Conservation (phyloP, 2,797 vertebrate species). For the Merluccius polli region DNA sequence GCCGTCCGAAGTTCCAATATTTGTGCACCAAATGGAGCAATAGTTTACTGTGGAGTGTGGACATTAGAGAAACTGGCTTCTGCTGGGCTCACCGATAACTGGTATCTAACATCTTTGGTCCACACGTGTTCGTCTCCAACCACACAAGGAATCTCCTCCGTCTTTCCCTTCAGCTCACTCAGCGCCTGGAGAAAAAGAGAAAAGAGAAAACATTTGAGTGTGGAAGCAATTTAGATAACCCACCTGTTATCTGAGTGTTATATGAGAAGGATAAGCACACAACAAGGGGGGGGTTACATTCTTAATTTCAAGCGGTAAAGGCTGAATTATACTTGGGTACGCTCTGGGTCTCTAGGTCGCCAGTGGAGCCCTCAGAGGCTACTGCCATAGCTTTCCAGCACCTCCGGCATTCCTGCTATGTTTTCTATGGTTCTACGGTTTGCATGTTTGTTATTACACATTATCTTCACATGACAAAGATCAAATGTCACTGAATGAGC, state of each 20-base stretch:
- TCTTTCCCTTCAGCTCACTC: constrained; percentile 73
- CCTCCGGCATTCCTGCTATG: background rate
- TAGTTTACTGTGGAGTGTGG: constrained; percentile 9
- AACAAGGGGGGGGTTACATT: background rate
- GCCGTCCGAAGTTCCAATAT: background rate
- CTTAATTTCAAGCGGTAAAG: background rate
- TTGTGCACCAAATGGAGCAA: constrained; percentile 1
- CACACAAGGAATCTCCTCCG: constrained; percentile 87
- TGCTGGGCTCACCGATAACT: constrained; percentile 79
- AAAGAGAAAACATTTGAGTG: background rate
- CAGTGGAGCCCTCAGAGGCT: no score
- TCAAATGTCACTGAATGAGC: background rate
- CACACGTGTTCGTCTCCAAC: constrained; percentile 89
- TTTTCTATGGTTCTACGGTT: background rate
- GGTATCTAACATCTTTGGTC: constrained; percentile 82
- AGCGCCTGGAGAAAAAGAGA: constrained; percentile 69
- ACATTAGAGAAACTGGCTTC: background rate
- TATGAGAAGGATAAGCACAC: background rate
- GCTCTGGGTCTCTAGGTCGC: background rate
- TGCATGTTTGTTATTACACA: background rate
- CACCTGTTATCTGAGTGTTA: background rate
- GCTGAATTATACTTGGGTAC: background rate
- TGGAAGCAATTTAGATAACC: background rate
- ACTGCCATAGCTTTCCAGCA: background rate
- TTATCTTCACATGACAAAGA: background rate